Evolutionary conservation across 2,888 invertebrate genomes (phyloP).

Genomic region (Pristionchus maxplancki): DNA sequence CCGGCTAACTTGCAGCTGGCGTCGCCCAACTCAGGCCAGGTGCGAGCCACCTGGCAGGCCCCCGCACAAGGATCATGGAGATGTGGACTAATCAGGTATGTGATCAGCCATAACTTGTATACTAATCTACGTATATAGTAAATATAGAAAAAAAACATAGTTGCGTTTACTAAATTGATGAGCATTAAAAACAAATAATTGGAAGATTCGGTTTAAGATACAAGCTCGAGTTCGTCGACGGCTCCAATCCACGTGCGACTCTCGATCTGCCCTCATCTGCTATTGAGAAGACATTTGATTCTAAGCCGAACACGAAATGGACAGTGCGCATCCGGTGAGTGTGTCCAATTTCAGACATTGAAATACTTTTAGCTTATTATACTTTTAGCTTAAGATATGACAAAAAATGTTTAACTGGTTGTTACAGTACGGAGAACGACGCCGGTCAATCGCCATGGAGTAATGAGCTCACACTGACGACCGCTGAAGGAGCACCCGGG

Average conservation of each 20-base stretch:
- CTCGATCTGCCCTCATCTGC: slow-evolving; percentile 67
- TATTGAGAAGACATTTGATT: slow-evolving; percentile 74
- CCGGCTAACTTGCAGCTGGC: slow-evolving; percentile 74
- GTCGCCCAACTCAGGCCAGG: slow-evolving; percentile 70
- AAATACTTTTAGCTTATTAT: not conserved
- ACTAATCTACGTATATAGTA: not conserved
- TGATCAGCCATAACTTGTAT: not conserved
- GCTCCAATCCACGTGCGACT: slow-evolving; percentile 63
- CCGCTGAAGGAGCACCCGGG: slow-evolving; percentile 75
- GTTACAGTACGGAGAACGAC: slow-evolving; percentile 71
- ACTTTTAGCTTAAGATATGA: not conserved
- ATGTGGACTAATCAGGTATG: slow-evolving; percentile 69
- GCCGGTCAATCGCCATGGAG: slow-evolving; percentile 76
- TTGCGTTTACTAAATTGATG: too few species aligned
- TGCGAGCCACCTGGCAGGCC: slow-evolving; percentile 75
- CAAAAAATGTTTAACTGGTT: not conserved
- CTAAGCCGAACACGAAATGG: slow-evolving; percentile 76
- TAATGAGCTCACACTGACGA: slow-evolving; percentile 72
- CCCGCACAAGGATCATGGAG: slow-evolving; percentile 75
- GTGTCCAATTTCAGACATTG: not conserved
- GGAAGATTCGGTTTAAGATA: slow-evolving; percentile 66
- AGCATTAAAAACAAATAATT: too few species aligned
- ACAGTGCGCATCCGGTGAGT: slow-evolving; percentile 66
- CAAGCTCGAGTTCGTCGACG: slow-evolving; percentile 74
- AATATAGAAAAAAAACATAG: too few species aligned